Percentiles rank a stretch among this genome's conserved stretches.
Evolutionary conservation across 1,140 invertebrate genomes (phyloP).

Genomic region (Acromyrmex echinatior): DNA sequence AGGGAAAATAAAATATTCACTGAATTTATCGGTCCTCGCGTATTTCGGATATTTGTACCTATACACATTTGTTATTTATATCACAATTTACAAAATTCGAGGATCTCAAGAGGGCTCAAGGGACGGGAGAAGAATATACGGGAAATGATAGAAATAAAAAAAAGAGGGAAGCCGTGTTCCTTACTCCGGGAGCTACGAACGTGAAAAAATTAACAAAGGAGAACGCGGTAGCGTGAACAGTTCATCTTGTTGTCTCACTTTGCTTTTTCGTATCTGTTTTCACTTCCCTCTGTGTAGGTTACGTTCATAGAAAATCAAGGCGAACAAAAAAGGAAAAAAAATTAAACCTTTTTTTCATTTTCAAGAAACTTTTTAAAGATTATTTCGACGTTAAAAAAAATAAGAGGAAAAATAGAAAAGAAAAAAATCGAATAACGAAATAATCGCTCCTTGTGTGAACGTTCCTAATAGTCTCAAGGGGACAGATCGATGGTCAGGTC

Average conservation of each 20-base stretch:
- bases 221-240: conserved; percentile 39
- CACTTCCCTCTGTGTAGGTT: conserved; percentile 35
- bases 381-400: conserved; percentile 53
- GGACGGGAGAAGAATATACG: neutral
- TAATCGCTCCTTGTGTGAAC: conserved; percentile 66
- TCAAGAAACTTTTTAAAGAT: conserved; percentile 27
- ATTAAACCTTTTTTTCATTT: conserved; percentile 23
- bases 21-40: conserved; percentile 79
- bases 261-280: conserved; percentile 58
- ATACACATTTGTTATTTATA: conserved; percentile 86
- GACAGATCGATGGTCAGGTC: conserved; percentile 71
- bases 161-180: conserved; percentile 40
- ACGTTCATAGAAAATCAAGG: conserved; percentile 27
- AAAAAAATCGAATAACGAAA: conserved; percentile 51
- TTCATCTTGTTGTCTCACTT: conserved; percentile 64
- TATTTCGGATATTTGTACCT: conserved; percentile 79
- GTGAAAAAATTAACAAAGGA: conserved; percentile 60
- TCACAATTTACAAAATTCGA: conserved; percentile 87
- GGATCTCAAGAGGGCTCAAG: conserved; percentile 59
- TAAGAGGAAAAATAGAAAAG: conserved; percentile 15
- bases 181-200: conserved; percentile 42
- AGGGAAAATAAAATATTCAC: conserved; percentile 80
- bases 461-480: conserved; percentile 68
- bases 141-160: neutral
- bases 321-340: conserved; percentile 32